phyloP scores from a whole-genome alignment of 2,113 vertebrate species.

The Oryzias melastigma region DNA sequence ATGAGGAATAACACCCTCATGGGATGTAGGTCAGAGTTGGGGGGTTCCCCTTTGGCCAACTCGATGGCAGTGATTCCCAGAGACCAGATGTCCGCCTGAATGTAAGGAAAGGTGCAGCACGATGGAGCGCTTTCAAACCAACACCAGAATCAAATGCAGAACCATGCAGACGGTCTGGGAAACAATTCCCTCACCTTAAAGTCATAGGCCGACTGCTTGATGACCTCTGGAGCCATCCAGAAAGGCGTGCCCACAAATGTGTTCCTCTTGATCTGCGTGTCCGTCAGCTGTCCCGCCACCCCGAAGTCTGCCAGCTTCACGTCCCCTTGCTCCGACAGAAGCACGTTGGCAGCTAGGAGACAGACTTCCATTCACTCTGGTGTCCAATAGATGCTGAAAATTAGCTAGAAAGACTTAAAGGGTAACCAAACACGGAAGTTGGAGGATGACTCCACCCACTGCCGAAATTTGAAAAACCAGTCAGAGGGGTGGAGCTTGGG shows the following conservation, averaged over 20 bases:
- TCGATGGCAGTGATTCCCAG: conserved; percentile 98
- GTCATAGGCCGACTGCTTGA: conserved; percentile 98
- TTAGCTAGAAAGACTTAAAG: no score
- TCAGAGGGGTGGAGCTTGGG: no score
- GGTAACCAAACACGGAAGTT: no score
- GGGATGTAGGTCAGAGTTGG: conserved; percentile 96
- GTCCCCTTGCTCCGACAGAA: conserved; percentile 95
- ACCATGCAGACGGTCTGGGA: background rate
- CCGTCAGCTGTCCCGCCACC: conserved; percentile 96
- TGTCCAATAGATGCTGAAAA: no score
- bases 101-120: background rate
- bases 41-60: conserved; percentile 95
- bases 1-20: conserved; percentile 98
- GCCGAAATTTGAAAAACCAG: no score
- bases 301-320: conserved; percentile 98
- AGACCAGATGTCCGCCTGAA: conserved; percentile 97
- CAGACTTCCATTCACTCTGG: background rate
- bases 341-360: conserved; percentile 88
- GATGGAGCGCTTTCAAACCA: background rate
- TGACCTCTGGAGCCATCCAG: conserved; percentile 99
- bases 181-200: conserved; percentile 84
- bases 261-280: conserved; percentile 99
- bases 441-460: no score
- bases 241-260: conserved; percentile 98
- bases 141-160: background rate